Conservation (phyloP, 2,113 vertebrate species). For the Prionailurus viverrinus region DNA sequence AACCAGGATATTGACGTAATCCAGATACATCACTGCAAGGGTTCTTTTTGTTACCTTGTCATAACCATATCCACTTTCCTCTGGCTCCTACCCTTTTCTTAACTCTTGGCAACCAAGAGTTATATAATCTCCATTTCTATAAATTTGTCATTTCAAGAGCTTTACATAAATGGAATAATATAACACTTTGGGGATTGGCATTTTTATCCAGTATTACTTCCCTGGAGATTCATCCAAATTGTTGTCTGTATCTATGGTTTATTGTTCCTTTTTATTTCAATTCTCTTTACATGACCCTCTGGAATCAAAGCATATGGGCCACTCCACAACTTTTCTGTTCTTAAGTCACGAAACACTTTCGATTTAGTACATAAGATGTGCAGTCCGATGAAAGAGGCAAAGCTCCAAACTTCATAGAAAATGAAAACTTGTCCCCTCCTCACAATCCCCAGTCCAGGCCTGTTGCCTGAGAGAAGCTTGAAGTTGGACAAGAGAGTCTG, state of each 20-base stretch:
- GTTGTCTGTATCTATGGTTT: background rate
- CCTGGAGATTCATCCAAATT: background rate
- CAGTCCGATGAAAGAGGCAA: background rate
- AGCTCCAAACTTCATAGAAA: background rate
- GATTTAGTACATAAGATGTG: background rate
- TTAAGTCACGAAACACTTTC: background rate
- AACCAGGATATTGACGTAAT: background rate
- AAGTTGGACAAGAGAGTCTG: background rate
- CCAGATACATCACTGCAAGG: background rate
- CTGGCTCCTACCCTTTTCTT: background rate
- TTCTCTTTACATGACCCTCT: background rate
- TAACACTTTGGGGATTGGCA: background rate
- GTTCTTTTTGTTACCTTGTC: background rate
- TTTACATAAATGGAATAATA: background rate
- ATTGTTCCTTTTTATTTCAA: constrained; percentile 1
- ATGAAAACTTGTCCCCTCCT: background rate
- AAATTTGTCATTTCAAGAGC: constrained; percentile 36
- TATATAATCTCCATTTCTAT: constrained; percentile 8
- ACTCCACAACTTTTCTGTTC: background rate
- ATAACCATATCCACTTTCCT: background rate
- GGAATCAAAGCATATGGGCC: background rate
- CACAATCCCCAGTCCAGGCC: background rate
- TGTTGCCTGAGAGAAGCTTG: background rate
- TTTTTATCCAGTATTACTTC: background rate
- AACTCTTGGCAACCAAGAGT: background rate